Conservation (phyloP, 2,113 vertebrate genomes). For the Cathartes aura region DNA sequence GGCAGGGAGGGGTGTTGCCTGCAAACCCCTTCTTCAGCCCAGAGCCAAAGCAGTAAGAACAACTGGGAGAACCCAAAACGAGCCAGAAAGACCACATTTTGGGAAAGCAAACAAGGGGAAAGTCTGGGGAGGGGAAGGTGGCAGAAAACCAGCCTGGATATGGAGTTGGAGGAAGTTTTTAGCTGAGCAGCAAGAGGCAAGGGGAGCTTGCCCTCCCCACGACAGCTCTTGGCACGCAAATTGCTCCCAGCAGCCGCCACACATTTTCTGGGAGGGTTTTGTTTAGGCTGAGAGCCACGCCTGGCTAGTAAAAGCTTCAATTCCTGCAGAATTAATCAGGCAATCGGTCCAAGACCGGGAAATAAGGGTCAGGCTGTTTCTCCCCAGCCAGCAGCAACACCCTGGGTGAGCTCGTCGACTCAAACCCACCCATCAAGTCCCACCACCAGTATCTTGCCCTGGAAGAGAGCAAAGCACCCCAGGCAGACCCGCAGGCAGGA, state of each 20-base stretch:
- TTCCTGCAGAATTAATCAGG: neutral
- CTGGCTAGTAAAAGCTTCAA: neutral
- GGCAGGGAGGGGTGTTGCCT: neutral
- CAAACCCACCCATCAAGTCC: neutral
- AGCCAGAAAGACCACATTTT: neutral
- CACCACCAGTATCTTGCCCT: neutral
- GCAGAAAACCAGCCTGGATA: neutral
- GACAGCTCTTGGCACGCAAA: neutral
- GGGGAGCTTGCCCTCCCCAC: neutral
- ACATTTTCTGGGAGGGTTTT: neutral
- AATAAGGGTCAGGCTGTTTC: neutral
- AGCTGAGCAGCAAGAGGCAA: neutral
- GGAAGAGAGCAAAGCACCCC: neutral
- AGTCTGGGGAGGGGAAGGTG: neutral
- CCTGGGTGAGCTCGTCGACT: neutral
- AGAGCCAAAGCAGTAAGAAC: neutral
- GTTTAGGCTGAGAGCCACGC: neutral
- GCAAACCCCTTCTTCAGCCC: neutral
- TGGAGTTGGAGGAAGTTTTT: neutral
- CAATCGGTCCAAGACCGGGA: rapidly evolving
- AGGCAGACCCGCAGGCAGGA: rapidly evolving
- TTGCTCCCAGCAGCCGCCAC: neutral
- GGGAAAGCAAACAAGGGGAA: neutral
- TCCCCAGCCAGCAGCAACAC: neutral
- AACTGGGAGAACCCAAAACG: neutral